Percentiles rank a stretch among this genome's conserved stretches.
Evolutionary conservation across 1,140 invertebrate species (phyloP).

Genomic region (Hyles vespertilio): DNA sequence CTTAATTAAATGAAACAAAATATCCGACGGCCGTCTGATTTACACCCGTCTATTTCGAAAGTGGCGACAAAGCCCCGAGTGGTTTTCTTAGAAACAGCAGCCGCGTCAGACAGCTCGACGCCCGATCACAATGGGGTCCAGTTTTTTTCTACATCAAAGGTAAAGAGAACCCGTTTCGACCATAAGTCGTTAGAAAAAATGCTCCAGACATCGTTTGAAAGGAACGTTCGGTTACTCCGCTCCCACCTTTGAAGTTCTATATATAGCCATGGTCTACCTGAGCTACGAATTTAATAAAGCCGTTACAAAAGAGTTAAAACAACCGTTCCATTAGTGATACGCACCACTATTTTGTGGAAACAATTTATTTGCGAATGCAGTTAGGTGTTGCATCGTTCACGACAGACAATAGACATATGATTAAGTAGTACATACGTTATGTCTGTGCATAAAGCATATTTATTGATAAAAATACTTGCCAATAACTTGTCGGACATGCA

Average conservation of each 20-base stretch:
- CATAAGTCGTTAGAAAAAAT: slow-evolving; percentile 51
- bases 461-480: too few species aligned
- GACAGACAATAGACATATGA: too few species aligned
- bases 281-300: slow-evolving; percentile 29
- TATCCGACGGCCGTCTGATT: too few species aligned
- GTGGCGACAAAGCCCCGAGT: slow-evolving; percentile 2
- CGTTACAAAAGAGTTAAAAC: slow-evolving; percentile 34
- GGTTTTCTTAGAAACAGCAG: slow-evolving; percentile 55
- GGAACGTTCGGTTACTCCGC: slow-evolving; percentile 42
- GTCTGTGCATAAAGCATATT: too few species aligned
- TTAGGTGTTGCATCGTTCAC: too few species aligned
- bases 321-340: slow-evolving; percentile 7
- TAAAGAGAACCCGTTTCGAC: slow-evolving; percentile 42
- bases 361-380: too few species aligned
- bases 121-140: slow-evolving; percentile 61
- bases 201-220: slow-evolving; percentile 52
- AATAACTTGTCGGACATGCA: too few species aligned
- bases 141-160: slow-evolving; percentile 55
- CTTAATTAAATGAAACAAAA: too few species aligned
- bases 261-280: slow-evolving; percentile 45
- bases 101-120: slow-evolving; percentile 65
- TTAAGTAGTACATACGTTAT: too few species aligned
- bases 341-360: too few species aligned
- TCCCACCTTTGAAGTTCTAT: slow-evolving; percentile 59
- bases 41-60: slow-evolving; percentile 3